These are phyloP conservation scores for Pygoscelis antarcticus DNA, from an alignment of 2,113 vertebrate species.

Conservation along the genomic window DNA sequence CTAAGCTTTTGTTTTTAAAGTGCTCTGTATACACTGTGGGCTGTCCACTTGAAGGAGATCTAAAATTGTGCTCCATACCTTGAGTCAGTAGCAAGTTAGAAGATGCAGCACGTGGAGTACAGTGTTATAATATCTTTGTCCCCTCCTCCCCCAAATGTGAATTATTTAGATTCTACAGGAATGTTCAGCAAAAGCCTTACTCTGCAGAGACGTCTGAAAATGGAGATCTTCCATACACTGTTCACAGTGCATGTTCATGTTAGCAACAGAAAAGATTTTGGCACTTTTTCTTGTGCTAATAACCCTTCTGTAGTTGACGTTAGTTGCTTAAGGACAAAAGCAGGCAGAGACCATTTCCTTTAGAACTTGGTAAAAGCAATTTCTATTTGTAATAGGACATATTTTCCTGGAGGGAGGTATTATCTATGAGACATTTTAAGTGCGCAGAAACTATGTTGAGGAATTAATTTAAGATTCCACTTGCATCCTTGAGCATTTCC, in stretches of 20 bases:
- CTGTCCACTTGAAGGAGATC: not conserved
- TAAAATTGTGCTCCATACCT: not conserved
- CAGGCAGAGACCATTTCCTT: not conserved
- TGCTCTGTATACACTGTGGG: rapidly evolving
- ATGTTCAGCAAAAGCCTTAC: not conserved
- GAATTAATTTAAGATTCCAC: not conserved
- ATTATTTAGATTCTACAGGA: not conserved
- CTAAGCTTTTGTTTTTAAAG: not conserved
- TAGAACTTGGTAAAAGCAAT: not conserved
- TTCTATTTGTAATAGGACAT: not conserved
- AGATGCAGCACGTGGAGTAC: not conserved
- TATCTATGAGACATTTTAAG: not conserved
- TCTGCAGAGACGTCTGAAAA: not conserved
- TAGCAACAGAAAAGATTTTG: not conserved
- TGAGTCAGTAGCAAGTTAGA: not conserved
- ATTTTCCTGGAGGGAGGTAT: not conserved
- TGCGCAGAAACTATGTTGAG: not conserved
- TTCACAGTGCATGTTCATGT: not conserved
- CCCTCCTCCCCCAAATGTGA: not conserved
- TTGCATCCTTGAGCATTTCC: not conserved
- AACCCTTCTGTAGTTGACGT: not conserved
- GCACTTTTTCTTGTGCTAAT: not conserved
- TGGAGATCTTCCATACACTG: not conserved
- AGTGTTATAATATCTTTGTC: not conserved
- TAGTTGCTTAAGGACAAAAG: not conserved